Evolutionary conservation across 2,797 vertebrate genomes (phyloP), one percentile per base, ranked within the genome.

Genomic region (Tangara arthus): DNA sequence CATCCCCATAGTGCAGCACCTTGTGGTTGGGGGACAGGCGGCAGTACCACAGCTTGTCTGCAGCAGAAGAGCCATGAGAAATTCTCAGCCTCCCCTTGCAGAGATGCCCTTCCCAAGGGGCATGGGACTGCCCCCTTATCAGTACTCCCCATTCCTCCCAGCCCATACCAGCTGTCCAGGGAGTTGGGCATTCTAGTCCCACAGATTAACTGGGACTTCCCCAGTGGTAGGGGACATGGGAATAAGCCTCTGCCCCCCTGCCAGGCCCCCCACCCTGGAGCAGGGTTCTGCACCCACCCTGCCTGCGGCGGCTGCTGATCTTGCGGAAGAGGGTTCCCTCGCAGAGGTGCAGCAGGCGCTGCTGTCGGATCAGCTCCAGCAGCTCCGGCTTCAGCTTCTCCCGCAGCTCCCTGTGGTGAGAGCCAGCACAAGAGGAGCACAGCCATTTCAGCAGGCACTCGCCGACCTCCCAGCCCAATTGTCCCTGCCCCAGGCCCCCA

Each of bases 41-140:
- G 89, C 99, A 99, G 97, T 98, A 99, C 99, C 99, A 99, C 84
- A 99, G 97, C 93, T 99, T 99, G 96, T 99, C 99, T 99, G 95
- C 53, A 90, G 87, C 59, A 83, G 77, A 72, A 76, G 72, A 84
- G 23, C 50, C 13, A 1, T 1, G 1, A 60, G 44, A 56, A 34
- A 35, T 2, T 34, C 35, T 90, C 87, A 77, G 76, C 42, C 16
- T 53, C 13, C 21, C 23, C 28, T 16, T 1, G 3, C 14, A 15
- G 34, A 59, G 13, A 8, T 39, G 13, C 26, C n/a, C 17, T n/a
- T 53, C 32, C 70, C 15, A 4, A 0, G 26, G 41, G 7, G 9
- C 20, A 39, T 2, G 10, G 78, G 47, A 41, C 53, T 78, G 21
- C 5, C 5, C 11, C 41, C 24, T 30, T 39, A 8, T 6, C 47